These are phyloP conservation scores for Tachuris rubrigastra DNA, from an alignment of 2,113 vertebrate species.

Conservation along the genomic window DNA sequence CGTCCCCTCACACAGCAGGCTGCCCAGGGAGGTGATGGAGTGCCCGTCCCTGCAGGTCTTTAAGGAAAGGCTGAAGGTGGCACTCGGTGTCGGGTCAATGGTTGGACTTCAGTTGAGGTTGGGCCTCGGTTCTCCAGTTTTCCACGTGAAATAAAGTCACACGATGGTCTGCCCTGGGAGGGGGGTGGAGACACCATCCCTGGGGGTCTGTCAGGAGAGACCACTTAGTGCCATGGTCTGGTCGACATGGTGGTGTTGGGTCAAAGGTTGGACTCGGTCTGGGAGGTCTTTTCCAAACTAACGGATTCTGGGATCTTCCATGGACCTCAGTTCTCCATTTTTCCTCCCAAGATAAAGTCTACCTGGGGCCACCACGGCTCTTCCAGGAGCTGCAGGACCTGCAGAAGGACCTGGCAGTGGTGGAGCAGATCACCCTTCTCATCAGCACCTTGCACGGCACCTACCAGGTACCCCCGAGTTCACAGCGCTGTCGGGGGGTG, in stretches of 20 bases:
- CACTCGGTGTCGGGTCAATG: neutral
- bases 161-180: neutral
- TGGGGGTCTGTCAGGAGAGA: neutral
- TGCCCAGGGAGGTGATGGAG: neutral
- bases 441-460: constrained; percentile 90
- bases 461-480: constrained; percentile 78
- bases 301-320: neutral
- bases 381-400: constrained; percentile 95
- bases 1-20: neutral
- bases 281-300: neutral
- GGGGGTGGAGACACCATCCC: neutral
- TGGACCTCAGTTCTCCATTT: neutral
- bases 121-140: neutral
- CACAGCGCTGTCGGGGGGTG: neutral
- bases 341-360: constrained; percentile 79
- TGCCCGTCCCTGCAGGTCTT: neutral
- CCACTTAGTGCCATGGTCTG: neutral
- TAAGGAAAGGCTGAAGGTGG: neutral
- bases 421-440: constrained; percentile 90
- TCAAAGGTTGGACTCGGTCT: neutral
- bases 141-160: neutral
- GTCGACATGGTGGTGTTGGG: rapidly evolving
- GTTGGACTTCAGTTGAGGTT: no score
- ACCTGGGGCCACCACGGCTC: constrained; percentile 89
- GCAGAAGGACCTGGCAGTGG: constrained; percentile 89